Percentiles rank a stretch among this genome's conserved stretches.
Evolutionary conservation across 2,797 vertebrate genomes (phyloP).

Genomic region (Rhabdophis nuchalis): DNA sequence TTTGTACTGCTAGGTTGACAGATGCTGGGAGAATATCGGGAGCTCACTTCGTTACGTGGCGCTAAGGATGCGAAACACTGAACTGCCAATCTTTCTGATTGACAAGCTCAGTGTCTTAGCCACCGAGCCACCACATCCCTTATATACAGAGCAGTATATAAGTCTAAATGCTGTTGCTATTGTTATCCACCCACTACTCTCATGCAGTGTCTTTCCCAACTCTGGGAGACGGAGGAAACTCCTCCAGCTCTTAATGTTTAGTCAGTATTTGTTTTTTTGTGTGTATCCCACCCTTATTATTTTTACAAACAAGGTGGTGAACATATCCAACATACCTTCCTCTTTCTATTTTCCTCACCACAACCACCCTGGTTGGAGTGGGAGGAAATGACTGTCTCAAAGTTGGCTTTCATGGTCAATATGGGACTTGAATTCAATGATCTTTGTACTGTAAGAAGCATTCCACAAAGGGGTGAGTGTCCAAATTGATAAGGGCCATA

Average conservation of each 20-base stretch:
- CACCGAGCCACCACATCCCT: too few species aligned
- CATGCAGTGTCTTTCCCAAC: background rate
- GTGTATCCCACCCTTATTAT: background rate
- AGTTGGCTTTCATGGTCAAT: background rate
- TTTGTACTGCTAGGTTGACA: too few species aligned
- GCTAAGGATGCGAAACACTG: too few species aligned
- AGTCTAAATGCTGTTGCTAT: background rate
- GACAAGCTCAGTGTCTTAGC: too few species aligned
- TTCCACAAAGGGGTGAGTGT: background rate
- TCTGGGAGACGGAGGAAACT: background rate
- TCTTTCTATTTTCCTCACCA: background rate
- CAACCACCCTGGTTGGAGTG: background rate
- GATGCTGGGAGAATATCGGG: too few species aligned
- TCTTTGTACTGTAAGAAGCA: background rate
- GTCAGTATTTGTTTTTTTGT: background rate
- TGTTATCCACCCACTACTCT: background rate
- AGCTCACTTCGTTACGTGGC: too few species aligned
- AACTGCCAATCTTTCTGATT: too few species aligned
- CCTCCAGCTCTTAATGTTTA: background rate
- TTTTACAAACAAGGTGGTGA: background rate
- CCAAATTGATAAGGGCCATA: background rate
- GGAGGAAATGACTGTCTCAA: background rate
- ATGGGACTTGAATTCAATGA: background rate
- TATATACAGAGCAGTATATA: too few species aligned
- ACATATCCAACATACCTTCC: background rate